Base-by-base conservation (phyloP, 2,888 invertebrate species). In the Parelbella ahira region DNA sequence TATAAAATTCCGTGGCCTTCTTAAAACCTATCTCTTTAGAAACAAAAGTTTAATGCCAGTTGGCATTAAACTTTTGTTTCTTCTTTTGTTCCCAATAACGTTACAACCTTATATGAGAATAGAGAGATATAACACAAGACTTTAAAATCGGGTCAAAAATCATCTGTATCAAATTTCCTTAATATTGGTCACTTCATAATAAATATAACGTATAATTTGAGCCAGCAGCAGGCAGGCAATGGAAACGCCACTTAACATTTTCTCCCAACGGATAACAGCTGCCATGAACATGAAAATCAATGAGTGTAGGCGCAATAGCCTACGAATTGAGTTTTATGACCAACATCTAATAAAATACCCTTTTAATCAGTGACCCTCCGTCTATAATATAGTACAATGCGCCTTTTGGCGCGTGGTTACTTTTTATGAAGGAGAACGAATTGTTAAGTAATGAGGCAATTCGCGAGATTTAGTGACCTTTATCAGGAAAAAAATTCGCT, bases 211-310 rank as follows among this genome's bases (percentile, higher is more conserved):
- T 15, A 3, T 15, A 15, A 15, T 4, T 2, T 15, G 4, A 2
- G 15, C 15, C 4, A 15, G 3, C n/a, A n/a, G n/a, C n/a, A n/a
- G n/a, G 2, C 15, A 2, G 15, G 2, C 28, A 28, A 28, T 28
- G 21, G 13, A 23, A 2, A 39, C 25, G 10, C 8, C 27, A 6
- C 7, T 1, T 3, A n/a, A 13, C 6, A 29, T 8, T 18, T 25
- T 7, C 36, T 18, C 12, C 11, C 25, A 4, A 4, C 24, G 34
- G 9, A 24, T 30, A 33, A 25, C 12, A 10, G 25, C 32, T 18
- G 27, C 37, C 28, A 41, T 47, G 43, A 44, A 23, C 45, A 48
- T 48, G 38, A 49, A 48, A 50, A 51, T 48, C 53, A 48, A 48
- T 39, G 44, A 41, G 20, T 30, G 27, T 11, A 42, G 38, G 5